A percentile compares a stretch with the other conserved stretches of the same genome.
These are phyloP conservation scores for Phainopepla nitens DNA, from an alignment of 2,113 vertebrate species.

Conservation along the genomic window DNA sequence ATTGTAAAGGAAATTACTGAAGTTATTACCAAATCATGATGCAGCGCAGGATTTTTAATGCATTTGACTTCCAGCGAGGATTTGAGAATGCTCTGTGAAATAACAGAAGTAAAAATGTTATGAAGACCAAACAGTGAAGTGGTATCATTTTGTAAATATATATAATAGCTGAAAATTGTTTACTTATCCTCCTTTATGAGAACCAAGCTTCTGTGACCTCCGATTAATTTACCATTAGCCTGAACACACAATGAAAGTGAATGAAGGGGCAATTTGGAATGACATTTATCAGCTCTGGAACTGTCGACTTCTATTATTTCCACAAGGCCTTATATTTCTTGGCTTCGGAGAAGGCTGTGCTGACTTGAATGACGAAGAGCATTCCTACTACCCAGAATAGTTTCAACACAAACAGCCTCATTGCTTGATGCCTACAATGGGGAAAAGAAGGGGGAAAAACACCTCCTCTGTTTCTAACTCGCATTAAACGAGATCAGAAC, in stretches of 20 bases:
- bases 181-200: conserved; percentile 25
- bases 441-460: not conserved
- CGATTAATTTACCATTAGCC: conserved; percentile 61
- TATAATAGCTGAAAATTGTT: conserved; percentile 55
- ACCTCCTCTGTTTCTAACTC: not conserved
- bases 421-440: not conserved
- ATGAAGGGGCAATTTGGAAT: conserved; percentile 63
- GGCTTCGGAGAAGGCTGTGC: conserved; percentile 43
- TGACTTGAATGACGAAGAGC: conserved; percentile 49
- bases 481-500: not conserved
- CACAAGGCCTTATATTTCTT: conserved; percentile 57
- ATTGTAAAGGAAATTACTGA: not conserved
- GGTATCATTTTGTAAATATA: conserved; percentile 47
- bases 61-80: conserved; percentile 16
- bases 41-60: not conserved
- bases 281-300: conserved; percentile 68
- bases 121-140: conserved; percentile 34
- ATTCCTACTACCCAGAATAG: conserved; percentile 6
- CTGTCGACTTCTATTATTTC: conserved; percentile 61
- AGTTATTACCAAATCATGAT: not conserved
- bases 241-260: conserved; percentile 42
- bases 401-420: not conserved
- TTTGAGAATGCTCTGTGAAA: conserved; percentile 20
- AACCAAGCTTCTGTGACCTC: conserved; percentile 30
- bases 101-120: conserved; percentile 42